phyloP scores from a whole-genome alignment of 2,888 invertebrate species.

The Lepidocyrtinus sp. region DNA sequence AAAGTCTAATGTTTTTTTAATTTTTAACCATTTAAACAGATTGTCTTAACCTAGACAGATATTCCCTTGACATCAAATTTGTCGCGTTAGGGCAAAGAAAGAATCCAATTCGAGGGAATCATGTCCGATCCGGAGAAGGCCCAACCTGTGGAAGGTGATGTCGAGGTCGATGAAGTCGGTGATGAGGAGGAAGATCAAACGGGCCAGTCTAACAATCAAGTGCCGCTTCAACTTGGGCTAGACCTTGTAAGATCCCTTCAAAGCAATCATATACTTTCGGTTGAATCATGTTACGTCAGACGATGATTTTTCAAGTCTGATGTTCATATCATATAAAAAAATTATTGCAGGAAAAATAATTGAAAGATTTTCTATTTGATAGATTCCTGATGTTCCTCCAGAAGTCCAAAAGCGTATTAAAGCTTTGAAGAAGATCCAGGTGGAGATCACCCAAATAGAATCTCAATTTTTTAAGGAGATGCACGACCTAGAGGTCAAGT shows the following conservation, averaged over 20 bases:
- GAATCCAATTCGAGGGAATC: constrained; percentile 7
- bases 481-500: constrained; percentile 93
- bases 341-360: background rate
- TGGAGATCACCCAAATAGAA: constrained; percentile 68
- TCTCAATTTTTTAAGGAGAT: constrained; percentile 92
- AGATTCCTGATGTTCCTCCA: constrained; percentile 71
- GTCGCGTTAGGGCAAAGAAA: background rate
- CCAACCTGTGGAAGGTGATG: constrained; percentile 76
- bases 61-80: too few species aligned
- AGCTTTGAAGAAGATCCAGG: constrained; percentile 68
- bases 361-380: background rate
- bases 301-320: too few species aligned
- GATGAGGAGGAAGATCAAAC: constrained; percentile 76
- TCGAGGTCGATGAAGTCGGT: constrained; percentile 80
- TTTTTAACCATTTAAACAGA: too few species aligned
- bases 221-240: constrained; percentile 18
- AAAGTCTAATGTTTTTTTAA: too few species aligned
- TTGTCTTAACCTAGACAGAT: too few species aligned
- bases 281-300: too few species aligned
- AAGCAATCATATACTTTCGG: too few species aligned
- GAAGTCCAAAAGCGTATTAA: constrained; percentile 67
- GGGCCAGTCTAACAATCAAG: constrained; percentile 71
- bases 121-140: constrained; percentile 65
- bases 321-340: too few species aligned
- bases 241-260: constrained; percentile 33